Evolutionary conservation across 2,888 invertebrate species (phyloP), one percentile per base, ranked within the genome.

Genomic region (Agrotis exclamationis): DNA sequence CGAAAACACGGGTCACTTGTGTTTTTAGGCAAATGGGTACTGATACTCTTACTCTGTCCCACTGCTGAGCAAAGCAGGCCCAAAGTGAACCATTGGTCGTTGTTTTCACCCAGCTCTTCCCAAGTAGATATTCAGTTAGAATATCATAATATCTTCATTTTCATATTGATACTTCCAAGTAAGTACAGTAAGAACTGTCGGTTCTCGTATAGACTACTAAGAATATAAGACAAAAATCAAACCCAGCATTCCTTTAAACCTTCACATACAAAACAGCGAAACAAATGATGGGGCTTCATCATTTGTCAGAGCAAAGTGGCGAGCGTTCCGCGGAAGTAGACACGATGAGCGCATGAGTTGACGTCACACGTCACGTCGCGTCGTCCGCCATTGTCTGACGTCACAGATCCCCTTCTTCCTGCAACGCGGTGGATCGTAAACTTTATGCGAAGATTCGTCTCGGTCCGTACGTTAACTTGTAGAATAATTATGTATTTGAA

Each of bases 381-480:
- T 68, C 56, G 33, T 48, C 59, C 62, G 59, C 75, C 80, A 84
- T 85, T 85, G 85, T 85, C 53, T 75, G 66, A 79, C 75, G 74
- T 82, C 73, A 74, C 62, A 70, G 68, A 68, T 69, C 65, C 67
- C 80, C 62, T 73, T 67, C 76, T 76, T 85, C 85, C 86, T 78
- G 71, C 47, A 72, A 70, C 66, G 83, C 83, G 74, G 70, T 72
- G 77, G 77, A 66, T 84, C 84, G 86, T 85, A 79, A 83, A 85
- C 83, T 85, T 83, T 79, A 84, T 80, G 77, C 48, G 74, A 59
- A 74, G 69, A 85, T 84, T 83, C 76, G 83, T 74, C 78, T 45
- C 82, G 81, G 79, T 69, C 58, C 70, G 70, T 63, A 59, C 57
- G 54, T 60, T 66, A 69, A 65, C 53, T 58, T 67, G 70, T 64